Evolutionary conservation across 2,797 vertebrate genomes (phyloP), one percentile per base, ranked within the genome.

Genomic region (Phylloscopus collybita): DNA sequence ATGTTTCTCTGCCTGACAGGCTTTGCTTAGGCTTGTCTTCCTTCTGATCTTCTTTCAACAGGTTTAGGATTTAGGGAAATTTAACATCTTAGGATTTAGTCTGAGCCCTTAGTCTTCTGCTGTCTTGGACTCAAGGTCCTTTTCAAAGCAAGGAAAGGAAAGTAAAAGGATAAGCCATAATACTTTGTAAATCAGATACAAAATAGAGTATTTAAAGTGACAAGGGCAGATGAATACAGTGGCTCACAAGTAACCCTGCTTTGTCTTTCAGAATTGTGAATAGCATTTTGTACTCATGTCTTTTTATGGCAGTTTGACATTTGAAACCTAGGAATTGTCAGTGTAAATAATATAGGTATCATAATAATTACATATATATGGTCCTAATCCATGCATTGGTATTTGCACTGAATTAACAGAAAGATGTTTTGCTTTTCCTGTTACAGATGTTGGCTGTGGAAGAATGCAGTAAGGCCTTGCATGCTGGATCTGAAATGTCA

Each of bases 371-470:
- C 60, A 23, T 40, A 2, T 40, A 1, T 60, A 8, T 76, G 34
- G 40, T 83, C 21, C 13, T 71, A 29, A 21, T 64, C 53, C 49
- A 9, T 27, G 56, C 11, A 15, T 6, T 70, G 51, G 9, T 27
- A 13, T 91, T 89, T 76, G 7, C 16, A 25, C 83, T 78, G n/a
- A 54, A 29, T 65, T 88, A 44, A 32, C 11, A 85, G 25, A 36
- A 8, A 16, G 11, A 50, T 11, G 0, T 84, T 76, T 72, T 81
- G 18, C 36, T 59, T 38, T 71, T 72, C 67, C n/a, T 90, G 25
- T 88, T 73, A 13, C 67, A 97, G 97, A 82, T 88, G 53, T 19
- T 88, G 81, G 66, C 73, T 92, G 30, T 14, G 12, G 75, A 20
- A 91, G 91, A 80, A 25, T 36, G 10, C 56, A 56, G 16, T 80